Conservation (phyloP, 2,888 invertebrate genomes). For the Ethmia dodecea region DNA sequence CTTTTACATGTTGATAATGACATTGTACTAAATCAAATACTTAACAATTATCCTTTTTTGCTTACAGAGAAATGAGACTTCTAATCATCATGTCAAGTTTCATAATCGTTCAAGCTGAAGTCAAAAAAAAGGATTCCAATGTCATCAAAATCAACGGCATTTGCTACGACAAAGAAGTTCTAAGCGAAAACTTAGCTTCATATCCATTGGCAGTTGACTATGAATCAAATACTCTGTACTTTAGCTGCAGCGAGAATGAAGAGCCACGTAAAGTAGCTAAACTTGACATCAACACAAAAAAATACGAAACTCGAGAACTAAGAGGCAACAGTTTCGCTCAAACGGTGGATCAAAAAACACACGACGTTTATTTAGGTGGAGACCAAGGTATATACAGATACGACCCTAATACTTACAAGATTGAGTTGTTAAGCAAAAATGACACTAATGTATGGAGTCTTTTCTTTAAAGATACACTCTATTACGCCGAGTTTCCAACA, state of each 20-base stretch:
- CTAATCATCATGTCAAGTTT: constrained; percentile 29
- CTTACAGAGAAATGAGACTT: too few species aligned
- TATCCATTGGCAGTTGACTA: constrained; percentile 46
- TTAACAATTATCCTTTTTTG: too few species aligned
- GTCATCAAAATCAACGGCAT: constrained; percentile 34
- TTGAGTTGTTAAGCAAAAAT: constrained; percentile 33
- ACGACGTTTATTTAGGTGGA: constrained; percentile 50
- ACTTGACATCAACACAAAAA: constrained; percentile 44
- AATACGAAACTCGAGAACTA: too few species aligned
- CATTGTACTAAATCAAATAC: too few species aligned
- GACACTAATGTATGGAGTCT: constrained; percentile 48
- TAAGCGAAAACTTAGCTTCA: constrained; percentile 36
- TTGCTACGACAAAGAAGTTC: constrained; percentile 38
- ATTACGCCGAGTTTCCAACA: constrained; percentile 46
- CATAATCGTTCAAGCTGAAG: constrained; percentile 30
- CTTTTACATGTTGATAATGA: too few species aligned
- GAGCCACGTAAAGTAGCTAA: constrained; percentile 40
- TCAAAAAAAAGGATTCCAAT: constrained; percentile 34
- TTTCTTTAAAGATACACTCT: constrained; percentile 47
- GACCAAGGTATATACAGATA: constrained; percentile 58
- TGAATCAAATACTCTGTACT: constrained; percentile 45
- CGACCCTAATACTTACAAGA: constrained; percentile 34
- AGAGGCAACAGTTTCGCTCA: constrained; percentile 57
- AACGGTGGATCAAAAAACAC: constrained; percentile 42
- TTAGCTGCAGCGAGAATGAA: constrained; percentile 45